Percentiles rank a stretch among this genome's conserved stretches.
Conservation (phyloP, 2,797 vertebrate species). For the Pygocentrus nattereri region DNA sequence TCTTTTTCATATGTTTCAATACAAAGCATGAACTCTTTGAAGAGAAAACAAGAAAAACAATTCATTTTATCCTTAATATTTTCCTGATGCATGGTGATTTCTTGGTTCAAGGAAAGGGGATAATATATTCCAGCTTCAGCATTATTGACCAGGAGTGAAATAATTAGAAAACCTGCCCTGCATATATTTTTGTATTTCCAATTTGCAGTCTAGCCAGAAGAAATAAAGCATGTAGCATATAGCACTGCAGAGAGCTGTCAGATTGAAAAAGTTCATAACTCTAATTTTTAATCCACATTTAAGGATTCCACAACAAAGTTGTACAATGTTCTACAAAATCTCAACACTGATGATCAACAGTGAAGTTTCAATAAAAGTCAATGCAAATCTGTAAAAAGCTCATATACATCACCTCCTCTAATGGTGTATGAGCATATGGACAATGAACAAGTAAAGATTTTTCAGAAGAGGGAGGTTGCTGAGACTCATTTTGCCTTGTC, state of each 20-base stretch:
- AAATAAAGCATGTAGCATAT: not conserved
- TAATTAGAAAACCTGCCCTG: not conserved
- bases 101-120: not conserved
- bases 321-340: not conserved
- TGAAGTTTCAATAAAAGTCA: not conserved
- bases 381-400: not conserved
- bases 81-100: not conserved
- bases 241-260: not conserved
- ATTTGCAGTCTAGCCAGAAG: not conserved
- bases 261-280: too few species aligned
- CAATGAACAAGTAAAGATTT: not conserved
- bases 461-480: conserved; percentile 3
- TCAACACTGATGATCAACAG: not conserved
- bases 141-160: not conserved
- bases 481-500: conserved; percentile 21
- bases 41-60: not conserved
- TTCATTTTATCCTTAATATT: not conserved
- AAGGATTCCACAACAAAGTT: not conserved
- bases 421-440: not conserved
- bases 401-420: not conserved
- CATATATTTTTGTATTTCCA: conserved; percentile 6
- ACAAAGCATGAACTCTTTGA: not conserved
- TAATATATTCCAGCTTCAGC: conserved; percentile 20
- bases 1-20: not conserved
- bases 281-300: too few species aligned